Percentiles rank a stretch among this genome's conserved stretches.
These are phyloP conservation scores for Drosophila merina DNA, from an alignment of 2,888 invertebrate genomes.

Conservation along the genomic window DNA sequence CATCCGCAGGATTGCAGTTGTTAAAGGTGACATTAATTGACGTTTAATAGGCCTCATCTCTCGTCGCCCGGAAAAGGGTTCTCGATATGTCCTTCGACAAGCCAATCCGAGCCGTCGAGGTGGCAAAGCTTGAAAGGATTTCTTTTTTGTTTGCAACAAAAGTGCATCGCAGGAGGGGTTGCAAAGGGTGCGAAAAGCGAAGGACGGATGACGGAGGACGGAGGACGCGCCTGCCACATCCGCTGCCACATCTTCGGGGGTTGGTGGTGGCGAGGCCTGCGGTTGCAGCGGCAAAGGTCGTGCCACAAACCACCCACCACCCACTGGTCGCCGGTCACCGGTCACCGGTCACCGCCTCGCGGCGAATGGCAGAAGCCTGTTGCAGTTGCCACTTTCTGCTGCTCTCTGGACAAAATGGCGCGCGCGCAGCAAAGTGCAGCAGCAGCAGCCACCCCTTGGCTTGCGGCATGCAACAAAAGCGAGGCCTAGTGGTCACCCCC, in stretches of 20 bases:
- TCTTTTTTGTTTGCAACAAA: slow-evolving; percentile 48
- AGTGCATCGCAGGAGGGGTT: slow-evolving; percentile 39
- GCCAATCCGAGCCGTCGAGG: slow-evolving; percentile 45
- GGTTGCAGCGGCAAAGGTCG: slow-evolving; percentile 39
- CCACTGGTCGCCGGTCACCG: background rate
- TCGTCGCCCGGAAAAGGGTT: slow-evolving; percentile 4
- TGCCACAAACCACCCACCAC: slow-evolving; percentile 11
- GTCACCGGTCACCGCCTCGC: background rate
- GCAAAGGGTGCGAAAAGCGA: background rate
- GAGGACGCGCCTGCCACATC: slow-evolving; percentile 8
- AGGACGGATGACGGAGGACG: background rate
- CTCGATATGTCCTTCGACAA: slow-evolving; percentile 33
- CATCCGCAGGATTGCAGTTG: slow-evolving; percentile 61
- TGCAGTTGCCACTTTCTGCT: slow-evolving; percentile 27
- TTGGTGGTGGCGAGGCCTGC: slow-evolving; percentile 32
- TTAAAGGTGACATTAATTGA: slow-evolving; percentile 77
- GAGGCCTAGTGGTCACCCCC: background rate
- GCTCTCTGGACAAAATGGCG: slow-evolving; percentile 61
- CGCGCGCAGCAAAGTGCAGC: slow-evolving; percentile 68
- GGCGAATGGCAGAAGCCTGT: slow-evolving; percentile 37
- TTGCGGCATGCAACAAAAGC: slow-evolving; percentile 48
- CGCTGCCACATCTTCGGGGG: slow-evolving; percentile 3
- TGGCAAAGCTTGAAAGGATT: slow-evolving; percentile 44
- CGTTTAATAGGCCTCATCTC: slow-evolving; percentile 61
- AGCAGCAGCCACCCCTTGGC: slow-evolving; percentile 56